phyloP scores from a whole-genome alignment of 2,113 vertebrate genomes.

The Ceyx margarethae region DNA sequence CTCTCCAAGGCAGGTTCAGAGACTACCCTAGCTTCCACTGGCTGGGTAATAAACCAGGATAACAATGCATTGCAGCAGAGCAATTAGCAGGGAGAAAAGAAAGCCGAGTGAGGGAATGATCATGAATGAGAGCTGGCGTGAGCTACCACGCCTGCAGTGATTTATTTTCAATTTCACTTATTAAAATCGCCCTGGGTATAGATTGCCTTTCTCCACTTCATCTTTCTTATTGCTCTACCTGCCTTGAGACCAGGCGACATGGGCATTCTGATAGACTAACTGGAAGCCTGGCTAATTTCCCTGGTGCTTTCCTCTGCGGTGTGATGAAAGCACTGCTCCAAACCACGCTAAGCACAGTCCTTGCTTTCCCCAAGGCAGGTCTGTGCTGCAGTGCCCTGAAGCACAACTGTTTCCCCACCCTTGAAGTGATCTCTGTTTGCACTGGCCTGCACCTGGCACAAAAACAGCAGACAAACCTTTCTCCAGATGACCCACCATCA shows the following conservation, averaged over 20 bases:
- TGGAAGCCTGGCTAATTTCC: background rate
- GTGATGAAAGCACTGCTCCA: background rate
- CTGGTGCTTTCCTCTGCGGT: background rate
- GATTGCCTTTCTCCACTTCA: background rate
- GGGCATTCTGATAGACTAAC: background rate
- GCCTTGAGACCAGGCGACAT: background rate
- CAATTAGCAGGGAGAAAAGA: background rate
- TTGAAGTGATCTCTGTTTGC: background rate
- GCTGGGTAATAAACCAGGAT: background rate
- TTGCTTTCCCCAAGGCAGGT: too few relatives aligned
- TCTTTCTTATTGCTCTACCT: background rate
- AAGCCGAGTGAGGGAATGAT: background rate
- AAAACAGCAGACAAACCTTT: background rate
- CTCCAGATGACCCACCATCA: background rate
- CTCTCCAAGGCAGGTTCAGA: background rate
- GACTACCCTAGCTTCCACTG: background rate
- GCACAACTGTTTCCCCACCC: too few relatives aligned
- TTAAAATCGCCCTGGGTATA: background rate
- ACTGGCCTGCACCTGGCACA: background rate
- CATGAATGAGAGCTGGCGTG: background rate
- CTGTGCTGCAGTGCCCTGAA: background rate
- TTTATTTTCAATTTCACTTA: conserved; percentile 31
- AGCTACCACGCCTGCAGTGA: background rate
- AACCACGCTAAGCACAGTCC: background rate
- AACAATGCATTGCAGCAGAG: background rate